Evolutionary conservation across 2,113 vertebrate genomes (phyloP).

Genomic region (Lipophrys pholis): DNA sequence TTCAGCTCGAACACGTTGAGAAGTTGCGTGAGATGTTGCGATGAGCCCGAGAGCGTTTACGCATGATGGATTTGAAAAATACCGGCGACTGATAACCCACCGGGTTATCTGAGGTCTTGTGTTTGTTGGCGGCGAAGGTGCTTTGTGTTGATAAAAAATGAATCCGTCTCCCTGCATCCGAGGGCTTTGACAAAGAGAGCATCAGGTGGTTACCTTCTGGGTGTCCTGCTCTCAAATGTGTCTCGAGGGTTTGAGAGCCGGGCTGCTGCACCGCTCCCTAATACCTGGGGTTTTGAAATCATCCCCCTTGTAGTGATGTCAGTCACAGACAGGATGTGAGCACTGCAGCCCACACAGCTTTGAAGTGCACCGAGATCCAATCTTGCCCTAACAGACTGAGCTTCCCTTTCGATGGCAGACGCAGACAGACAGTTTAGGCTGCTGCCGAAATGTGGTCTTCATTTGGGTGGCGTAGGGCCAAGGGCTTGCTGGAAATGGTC

Average conservation of each 20-base stretch:
- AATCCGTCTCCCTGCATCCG: slow-evolving; percentile 26
- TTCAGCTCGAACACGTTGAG: slow-evolving; percentile 37
- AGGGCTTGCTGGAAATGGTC: slow-evolving; percentile 79
- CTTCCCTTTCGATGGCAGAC: slow-evolving; percentile 68
- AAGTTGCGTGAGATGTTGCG: slow-evolving; percentile 38
- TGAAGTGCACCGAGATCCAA: slow-evolving; percentile 76
- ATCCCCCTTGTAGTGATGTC: slow-evolving; percentile 66
- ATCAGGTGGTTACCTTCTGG: slow-evolving; percentile 62
- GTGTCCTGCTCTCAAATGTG: slow-evolving; percentile 47
- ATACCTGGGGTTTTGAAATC: slow-evolving; percentile 60
- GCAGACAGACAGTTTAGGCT: slow-evolving; percentile 71
- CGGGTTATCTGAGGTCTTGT: slow-evolving; percentile 36
- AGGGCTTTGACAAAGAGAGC: slow-evolving; percentile 18
- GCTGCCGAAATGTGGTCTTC: slow-evolving; percentile 80
- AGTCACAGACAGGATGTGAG: slow-evolving; percentile 78
- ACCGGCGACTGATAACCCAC: slow-evolving; percentile 48
- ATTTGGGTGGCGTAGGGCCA: slow-evolving; percentile 80
- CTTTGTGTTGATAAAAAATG: slow-evolving; percentile 54
- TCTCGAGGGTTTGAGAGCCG: slow-evolving; percentile 44
- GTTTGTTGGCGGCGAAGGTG: slow-evolving; percentile 31
- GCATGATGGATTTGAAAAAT: slow-evolving; percentile 59
- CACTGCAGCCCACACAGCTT: slow-evolving; percentile 69
- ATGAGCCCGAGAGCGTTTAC: slow-evolving; percentile 30
- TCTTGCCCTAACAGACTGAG: slow-evolving; percentile 65
- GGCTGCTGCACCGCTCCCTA: slow-evolving; percentile 28